Evolutionary conservation across 2,797 vertebrate genomes (phyloP).

Genomic region (Microcaecilia unicolor): DNA sequence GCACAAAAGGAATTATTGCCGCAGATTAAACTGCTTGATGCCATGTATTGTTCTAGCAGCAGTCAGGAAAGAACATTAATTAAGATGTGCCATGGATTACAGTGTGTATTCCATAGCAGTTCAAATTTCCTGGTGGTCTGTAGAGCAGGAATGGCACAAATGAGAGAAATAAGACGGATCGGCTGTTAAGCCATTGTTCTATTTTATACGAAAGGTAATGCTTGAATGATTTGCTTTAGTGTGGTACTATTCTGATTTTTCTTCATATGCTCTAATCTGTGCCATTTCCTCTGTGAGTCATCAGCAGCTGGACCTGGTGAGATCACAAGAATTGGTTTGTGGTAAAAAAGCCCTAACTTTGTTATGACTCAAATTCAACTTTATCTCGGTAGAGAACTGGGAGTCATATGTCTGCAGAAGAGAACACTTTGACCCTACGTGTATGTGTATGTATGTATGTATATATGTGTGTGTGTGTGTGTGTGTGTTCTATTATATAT

Average conservation of each 20-base stretch:
- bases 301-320: conserved; percentile 75
- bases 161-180: conserved; percentile 72
- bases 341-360: conserved; percentile 78
- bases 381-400: conserved; percentile 45
- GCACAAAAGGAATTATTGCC: conserved; percentile 77
- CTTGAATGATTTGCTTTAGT: conserved; percentile 92
- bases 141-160: conserved; percentile 75
- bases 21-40: conserved; percentile 92
- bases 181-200: conserved; percentile 85
- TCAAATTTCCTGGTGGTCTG: conserved; percentile 93
- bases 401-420: conserved; percentile 36
- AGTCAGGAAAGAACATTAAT: conserved; percentile 86
- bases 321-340: conserved; percentile 67
- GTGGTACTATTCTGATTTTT: conserved; percentile 56
- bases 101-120: conserved; percentile 66
- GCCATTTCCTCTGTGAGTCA: conserved; percentile 70
- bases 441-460: too few relatives aligned
- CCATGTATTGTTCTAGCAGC: conserved; percentile 83
- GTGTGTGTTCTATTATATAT: too few relatives aligned
- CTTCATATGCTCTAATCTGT: conserved; percentile 57
- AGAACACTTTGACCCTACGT: too few relatives aligned
- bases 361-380: conserved; percentile 85
- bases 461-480: too few relatives aligned
- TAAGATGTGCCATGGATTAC: conserved; percentile 85
- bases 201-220: conserved; percentile 86